Evolutionary conservation across 2,797 vertebrate species (phyloP).

Genomic region (Staurois parvus): DNA sequence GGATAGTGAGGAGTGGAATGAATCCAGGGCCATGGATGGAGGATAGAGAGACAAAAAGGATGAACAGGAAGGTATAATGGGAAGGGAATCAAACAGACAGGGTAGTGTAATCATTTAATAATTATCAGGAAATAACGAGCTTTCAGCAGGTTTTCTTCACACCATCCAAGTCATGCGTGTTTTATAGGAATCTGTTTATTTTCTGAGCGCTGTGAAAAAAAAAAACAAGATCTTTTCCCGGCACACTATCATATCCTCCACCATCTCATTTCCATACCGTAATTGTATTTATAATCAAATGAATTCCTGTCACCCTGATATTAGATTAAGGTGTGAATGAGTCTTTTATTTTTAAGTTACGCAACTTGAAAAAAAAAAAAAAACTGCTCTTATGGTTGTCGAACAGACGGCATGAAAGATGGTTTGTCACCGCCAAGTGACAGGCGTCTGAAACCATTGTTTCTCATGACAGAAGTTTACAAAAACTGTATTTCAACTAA

Average conservation of each 20-base stretch:
- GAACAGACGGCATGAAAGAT: background rate
- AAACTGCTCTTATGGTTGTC: background rate
- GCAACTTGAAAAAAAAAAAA: background rate
- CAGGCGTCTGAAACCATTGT: background rate
- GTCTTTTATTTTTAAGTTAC: conserved; percentile 25
- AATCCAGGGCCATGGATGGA: no score
- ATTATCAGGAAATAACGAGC: background rate
- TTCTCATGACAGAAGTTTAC: background rate
- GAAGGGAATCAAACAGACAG: no score
- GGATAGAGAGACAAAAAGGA: no score
- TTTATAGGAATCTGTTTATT: conserved; percentile 9
- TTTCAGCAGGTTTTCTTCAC: background rate
- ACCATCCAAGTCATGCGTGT: background rate
- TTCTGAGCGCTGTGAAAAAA: background rate
- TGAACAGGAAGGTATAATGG: no score
- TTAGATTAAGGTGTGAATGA: conserved; percentile 43
- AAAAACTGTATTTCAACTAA: background rate
- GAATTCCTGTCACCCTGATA: conserved; percentile 2
- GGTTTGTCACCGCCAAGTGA: conserved; percentile 6
- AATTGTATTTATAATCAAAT: conserved; percentile 46
- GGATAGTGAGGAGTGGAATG: no score
- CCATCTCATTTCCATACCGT: conserved; percentile 27
- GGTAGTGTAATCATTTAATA: no score
- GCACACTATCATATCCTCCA: conserved; percentile 21
- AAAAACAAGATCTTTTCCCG: background rate